Percentiles rank a stretch among this genome's conserved stretches.
phyloP scores from a whole-genome alignment of 2,888 invertebrate genomes.

The Mythimna vitellina region DNA sequence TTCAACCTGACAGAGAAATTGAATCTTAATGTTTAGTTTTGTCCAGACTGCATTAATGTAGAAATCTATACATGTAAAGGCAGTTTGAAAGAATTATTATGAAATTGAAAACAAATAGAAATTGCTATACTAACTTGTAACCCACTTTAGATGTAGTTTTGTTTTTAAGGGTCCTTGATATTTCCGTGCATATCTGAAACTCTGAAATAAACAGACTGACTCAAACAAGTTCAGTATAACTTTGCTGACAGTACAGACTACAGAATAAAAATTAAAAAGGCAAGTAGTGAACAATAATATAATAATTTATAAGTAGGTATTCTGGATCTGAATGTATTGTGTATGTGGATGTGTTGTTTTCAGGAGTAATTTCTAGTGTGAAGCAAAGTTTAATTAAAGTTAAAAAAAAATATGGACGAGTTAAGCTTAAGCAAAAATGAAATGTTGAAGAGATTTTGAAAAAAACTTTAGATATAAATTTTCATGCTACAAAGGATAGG shows the following conservation, averaged over 20 bases:
- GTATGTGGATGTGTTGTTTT: too few species aligned
- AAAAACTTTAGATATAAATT: background rate
- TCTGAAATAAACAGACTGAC: background rate
- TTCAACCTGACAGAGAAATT: background rate
- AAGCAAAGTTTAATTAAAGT: too few species aligned
- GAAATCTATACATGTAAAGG: background rate
- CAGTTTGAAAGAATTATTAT: background rate
- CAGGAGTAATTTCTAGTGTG: too few species aligned
- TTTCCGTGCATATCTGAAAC: background rate
- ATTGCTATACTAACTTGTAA: too few species aligned
- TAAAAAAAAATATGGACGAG: background rate
- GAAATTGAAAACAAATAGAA: background rate
- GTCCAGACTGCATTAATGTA: too few species aligned
- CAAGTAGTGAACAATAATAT: conserved; percentile 6
- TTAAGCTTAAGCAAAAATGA: background rate
- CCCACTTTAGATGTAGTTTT: background rate
- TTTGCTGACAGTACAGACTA: background rate
- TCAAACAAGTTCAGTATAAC: conserved; percentile 3
- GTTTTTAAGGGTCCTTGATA: background rate
- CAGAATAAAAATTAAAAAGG: conserved; percentile 17
- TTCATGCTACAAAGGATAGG: conserved; percentile 3
- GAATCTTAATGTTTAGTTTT: too few species aligned
- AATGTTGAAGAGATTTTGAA: conserved; percentile 9
- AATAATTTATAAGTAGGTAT: too few species aligned
- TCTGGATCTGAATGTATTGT: too few species aligned